Evolutionary conservation across 1,140 invertebrate species (phyloP).

Genomic region (Heliconius hermathena): DNA sequence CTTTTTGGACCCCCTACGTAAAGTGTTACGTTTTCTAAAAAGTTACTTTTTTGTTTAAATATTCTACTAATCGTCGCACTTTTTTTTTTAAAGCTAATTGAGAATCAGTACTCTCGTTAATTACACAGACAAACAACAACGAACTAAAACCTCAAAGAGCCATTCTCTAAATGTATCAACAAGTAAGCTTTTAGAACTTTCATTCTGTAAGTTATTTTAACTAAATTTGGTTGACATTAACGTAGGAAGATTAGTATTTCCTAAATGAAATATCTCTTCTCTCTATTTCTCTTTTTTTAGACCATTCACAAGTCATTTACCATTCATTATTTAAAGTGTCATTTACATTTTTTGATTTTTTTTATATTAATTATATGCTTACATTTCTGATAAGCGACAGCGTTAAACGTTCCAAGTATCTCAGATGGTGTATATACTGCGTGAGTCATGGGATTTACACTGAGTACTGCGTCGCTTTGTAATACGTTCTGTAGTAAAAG

Average conservation of each 20-base stretch:
- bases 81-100: not conserved
- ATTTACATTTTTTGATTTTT: not conserved
- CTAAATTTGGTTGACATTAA: not conserved
- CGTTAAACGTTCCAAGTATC: slow-evolving; percentile 90
- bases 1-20: too few relatives aligned
- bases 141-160: not conserved
- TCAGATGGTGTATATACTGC: slow-evolving; percentile 87
- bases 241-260: not conserved
- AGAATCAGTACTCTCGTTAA: not conserved
- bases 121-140: not conserved
- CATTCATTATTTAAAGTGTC: not conserved
- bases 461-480: slow-evolving; percentile 84
- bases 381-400: slow-evolving; percentile 89
- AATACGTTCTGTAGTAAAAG: slow-evolving; percentile 86
- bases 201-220: not conserved
- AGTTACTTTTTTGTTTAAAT: too few relatives aligned
- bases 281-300: too few relatives aligned
- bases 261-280: too few relatives aligned
- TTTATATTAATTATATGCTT: slow-evolving; percentile 41
- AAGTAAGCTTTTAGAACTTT: not conserved
- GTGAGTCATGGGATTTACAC: slow-evolving; percentile 89
- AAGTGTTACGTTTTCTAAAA: too few relatives aligned
- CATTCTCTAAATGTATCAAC: not conserved
- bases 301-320: too few relatives aligned
- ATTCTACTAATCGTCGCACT: too few relatives aligned